Evolutionary conservation across 1,140 invertebrate species (phyloP).

Genomic region (Drosophila sturtevanti): DNA sequence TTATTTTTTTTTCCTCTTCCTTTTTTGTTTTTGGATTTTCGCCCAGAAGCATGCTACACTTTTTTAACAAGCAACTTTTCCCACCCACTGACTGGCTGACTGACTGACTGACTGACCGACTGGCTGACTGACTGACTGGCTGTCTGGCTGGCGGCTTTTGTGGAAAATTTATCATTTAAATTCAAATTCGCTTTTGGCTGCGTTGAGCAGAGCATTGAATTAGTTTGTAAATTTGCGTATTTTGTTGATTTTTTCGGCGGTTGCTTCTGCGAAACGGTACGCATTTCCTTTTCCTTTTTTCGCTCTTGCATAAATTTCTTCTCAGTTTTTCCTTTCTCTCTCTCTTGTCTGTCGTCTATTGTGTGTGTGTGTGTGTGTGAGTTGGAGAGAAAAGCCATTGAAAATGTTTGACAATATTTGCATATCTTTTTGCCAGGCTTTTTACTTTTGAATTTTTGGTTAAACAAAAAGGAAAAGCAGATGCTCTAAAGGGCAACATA

Average conservation of each 20-base stretch:
- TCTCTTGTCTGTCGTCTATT: neutral
- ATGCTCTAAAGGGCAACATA: slow-evolving; percentile 22
- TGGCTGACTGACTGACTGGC: too few relatives aligned
- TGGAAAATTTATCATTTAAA: slow-evolving; percentile 76
- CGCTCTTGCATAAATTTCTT: slow-evolving; percentile 63
- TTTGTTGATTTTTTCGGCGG: slow-evolving; percentile 29
- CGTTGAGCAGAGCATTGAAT: slow-evolving; percentile 66
- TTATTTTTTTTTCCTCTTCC: too few relatives aligned
- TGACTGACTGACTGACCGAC: too few relatives aligned
- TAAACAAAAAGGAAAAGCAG: slow-evolving; percentile 14
- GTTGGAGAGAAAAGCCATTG: slow-evolving; percentile 47
- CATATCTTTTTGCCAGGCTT: slow-evolving; percentile 58
- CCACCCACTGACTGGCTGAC: slow-evolving; percentile 15
- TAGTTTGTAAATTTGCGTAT: slow-evolving; percentile 80
- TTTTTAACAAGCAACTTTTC: slow-evolving; percentile 17
- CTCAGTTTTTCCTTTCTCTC: neutral
- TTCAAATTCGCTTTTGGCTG: slow-evolving; percentile 72
- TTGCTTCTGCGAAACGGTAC: slow-evolving; percentile 21
- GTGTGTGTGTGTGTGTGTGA: neutral
- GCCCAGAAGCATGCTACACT: slow-evolving; percentile 30
- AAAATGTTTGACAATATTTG: slow-evolving; percentile 70
- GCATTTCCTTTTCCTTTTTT: slow-evolving; percentile 12
- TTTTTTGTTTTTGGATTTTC: neutral
- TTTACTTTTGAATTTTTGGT: slow-evolving; percentile 25
- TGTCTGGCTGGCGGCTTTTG: slow-evolving; percentile 10